Evolutionary conservation across 2,888 invertebrate genomes (phyloP).

Genomic region (Trissoscelio sp.): DNA sequence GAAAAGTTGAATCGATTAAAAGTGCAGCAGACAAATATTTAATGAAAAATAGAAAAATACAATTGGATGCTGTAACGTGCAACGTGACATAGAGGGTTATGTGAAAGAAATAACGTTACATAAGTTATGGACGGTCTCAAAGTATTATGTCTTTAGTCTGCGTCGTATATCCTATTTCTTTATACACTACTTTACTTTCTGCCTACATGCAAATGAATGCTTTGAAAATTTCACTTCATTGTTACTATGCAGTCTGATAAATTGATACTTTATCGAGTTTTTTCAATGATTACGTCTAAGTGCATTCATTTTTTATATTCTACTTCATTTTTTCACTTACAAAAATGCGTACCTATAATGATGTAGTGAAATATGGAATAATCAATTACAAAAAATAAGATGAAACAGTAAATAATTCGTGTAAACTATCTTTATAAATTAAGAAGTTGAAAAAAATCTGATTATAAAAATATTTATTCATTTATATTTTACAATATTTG

Average conservation of each 20-base stretch:
- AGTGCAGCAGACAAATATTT: conserved; percentile 48
- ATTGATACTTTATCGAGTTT: conserved; percentile 39
- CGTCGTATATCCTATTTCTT: conserved; percentile 52
- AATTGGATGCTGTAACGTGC: conserved; percentile 37
- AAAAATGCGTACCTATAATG: neutral
- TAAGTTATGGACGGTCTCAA: conserved; percentile 58
- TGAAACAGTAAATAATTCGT: too few relatives aligned
- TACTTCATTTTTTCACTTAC: neutral
- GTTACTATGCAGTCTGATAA: conserved; percentile 42
- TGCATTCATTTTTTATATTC: conserved; percentile 4
- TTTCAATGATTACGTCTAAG: neutral
- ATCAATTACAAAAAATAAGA: too few relatives aligned
- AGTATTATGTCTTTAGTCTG: conserved; percentile 61
- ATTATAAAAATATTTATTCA: too few relatives aligned
- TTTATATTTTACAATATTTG: too few relatives aligned
- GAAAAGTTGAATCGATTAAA: conserved; percentile 53
- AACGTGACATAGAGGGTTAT: conserved; percentile 60
- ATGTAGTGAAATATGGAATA: neutral
- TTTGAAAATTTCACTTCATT: conserved; percentile 38
- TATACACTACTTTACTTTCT: conserved; percentile 53
- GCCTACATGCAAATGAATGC: conserved; percentile 57
- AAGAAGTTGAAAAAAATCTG: too few relatives aligned
- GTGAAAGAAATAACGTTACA: conserved; percentile 66
- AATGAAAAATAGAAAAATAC: conserved; percentile 56
- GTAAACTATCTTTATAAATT: too few relatives aligned